A percentile compares a stretch with the other conserved stretches of the same genome.
Conservation (phyloP, 2,113 vertebrate species). For the Bubo blakistoni region DNA sequence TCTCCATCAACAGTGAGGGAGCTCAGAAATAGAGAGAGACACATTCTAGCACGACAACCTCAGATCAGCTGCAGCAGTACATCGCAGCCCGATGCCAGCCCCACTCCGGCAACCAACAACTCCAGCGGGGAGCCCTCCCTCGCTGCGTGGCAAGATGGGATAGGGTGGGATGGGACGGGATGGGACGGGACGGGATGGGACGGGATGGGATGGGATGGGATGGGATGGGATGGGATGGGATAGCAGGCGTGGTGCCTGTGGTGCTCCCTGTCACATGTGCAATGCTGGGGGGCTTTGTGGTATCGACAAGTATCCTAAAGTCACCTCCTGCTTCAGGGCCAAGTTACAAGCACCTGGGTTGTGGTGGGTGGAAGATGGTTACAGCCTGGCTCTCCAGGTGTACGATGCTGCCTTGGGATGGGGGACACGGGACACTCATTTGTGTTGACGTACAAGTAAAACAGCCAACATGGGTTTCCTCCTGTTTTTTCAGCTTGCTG, state of each 20-base stretch:
- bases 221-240: accelerated
- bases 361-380: accelerated
- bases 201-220: accelerated
- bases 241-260: neutral
- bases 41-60: neutral
- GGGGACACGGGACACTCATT: accelerated
- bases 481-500: neutral
- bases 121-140: neutral
- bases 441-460: neutral
- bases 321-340: neutral
- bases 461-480: neutral
- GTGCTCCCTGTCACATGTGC: neutral
- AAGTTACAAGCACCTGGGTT: neutral
- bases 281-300: neutral
- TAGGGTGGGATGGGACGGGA: accelerated
- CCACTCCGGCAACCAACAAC: neutral
- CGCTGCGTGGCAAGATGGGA: accelerated
- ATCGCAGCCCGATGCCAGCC: neutral
- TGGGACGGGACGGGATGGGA: accelerated
- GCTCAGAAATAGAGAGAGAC: conserved; percentile 49
- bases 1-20: conserved; percentile 59
- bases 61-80: neutral
- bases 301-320: neutral
- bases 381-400: accelerated
- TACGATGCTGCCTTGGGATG: accelerated